Conservation (phyloP, 2,888 invertebrate genomes). For the Eutolmus rufibarbis region DNA sequence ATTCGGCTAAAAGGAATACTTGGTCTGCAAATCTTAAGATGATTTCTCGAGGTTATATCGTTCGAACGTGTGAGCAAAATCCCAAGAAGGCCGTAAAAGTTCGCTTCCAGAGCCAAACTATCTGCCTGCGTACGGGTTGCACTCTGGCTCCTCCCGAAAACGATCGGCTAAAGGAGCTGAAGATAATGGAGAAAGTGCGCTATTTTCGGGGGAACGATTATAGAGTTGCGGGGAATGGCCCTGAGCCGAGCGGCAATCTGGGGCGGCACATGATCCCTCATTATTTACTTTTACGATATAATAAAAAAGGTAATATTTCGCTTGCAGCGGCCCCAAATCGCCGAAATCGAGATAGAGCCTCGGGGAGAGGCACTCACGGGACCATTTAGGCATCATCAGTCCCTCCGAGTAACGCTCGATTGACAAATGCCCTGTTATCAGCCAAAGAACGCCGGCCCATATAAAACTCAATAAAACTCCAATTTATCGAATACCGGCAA, state of each 20-base stretch:
- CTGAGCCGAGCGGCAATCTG: background rate
- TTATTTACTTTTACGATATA: slow-evolving; percentile 38
- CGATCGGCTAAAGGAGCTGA: background rate
- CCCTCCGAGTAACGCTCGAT: slow-evolving; percentile 17
- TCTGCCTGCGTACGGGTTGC: background rate
- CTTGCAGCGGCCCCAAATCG: slow-evolving; percentile 9
- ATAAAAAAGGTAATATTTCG: slow-evolving; percentile 34
- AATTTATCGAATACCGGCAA: slow-evolving; percentile 33
- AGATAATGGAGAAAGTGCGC: background rate
- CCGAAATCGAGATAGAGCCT: slow-evolving; percentile 14
- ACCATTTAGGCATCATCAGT: slow-evolving; percentile 36
- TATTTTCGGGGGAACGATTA: background rate
- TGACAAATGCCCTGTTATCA: slow-evolving; percentile 35
- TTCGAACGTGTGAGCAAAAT: background rate
- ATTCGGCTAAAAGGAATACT: background rate
- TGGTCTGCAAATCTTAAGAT: background rate
- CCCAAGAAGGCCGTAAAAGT: background rate
- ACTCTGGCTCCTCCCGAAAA: background rate
- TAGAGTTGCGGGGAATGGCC: background rate
- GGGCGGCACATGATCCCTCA: slow-evolving; percentile 24
- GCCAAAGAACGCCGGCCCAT: slow-evolving; percentile 17
- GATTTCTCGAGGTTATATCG: background rate
- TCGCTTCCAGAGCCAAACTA: background rate
- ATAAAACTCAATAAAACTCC: slow-evolving; percentile 41
- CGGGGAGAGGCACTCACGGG: slow-evolving; percentile 19